Base-by-base conservation (phyloP, 2,888 invertebrate genomes). In the Eupithecia inturbata region DNA sequence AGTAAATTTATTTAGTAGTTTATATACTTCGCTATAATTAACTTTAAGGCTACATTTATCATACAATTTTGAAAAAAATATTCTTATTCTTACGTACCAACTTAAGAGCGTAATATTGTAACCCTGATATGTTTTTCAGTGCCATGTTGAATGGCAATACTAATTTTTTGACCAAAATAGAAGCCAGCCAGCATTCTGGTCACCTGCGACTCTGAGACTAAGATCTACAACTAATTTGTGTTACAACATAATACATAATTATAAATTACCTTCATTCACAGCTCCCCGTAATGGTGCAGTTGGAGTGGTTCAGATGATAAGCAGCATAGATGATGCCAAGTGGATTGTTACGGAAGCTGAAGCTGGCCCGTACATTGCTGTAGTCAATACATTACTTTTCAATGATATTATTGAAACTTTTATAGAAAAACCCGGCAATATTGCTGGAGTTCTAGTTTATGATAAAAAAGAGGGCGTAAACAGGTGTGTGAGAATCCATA, bases 321-420 rank as follows among this genome's bases (percentile, higher is more conserved):
- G 95, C 78, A 92, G 91, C 68, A 84, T 95, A 4, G 88, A 87
- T n/a, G 98, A 98, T 87, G 91, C 97, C 12, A 91, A 96, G 62
- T 98, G 97, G 96, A 88, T 99, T 63, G 89, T 97, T 39, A 90
- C 92, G 31, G 95, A 96, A 79, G 96, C 97, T 3, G 96, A 96
- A n/a, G 96, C 97, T 53, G 96, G 96, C 1, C 97, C 97, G 0
- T 99, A 99, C 87, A 96, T 97, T 77, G 96, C 96, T 12, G 95
- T 98, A 60, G 89, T 98, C 49, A 96, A 96, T 66, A 93, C 95
- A 41, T 90, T 96, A 83, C 95, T 97, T 79, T 97, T 95, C 31
- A 91, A 92, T 75, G 85, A 92, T 70, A 91, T 95, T 62, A 88
- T 96, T 26, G 86, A 95, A 70, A 85, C 95, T 26, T 88, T 96